Base-by-base conservation (phyloP, 2,888 invertebrate genomes). In the Bimastos eiseni region DNA sequence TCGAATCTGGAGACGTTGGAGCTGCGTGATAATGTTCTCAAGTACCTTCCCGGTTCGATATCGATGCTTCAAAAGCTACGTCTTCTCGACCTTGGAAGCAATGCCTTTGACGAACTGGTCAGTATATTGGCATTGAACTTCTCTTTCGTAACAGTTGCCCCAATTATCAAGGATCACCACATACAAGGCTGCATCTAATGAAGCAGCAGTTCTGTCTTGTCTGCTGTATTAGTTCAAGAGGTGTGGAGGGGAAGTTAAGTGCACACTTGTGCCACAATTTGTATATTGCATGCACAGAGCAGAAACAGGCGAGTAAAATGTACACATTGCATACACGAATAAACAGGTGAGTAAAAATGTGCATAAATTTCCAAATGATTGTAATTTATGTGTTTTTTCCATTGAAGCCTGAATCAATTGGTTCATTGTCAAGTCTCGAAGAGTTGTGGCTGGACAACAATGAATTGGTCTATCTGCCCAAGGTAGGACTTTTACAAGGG, bases 371-470 rank as follows among this genome's bases (percentile, higher is more conserved):
- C 0, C 3, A 83, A 5, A 83, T 33, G 8, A 83, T 90, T 86
- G 89, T 36, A 89, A 13, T 89, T 89, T 33, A 11, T 36, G n/a
- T n/a, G n/a, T n/a, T 90, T 36, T 21, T 38, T 90, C 5, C 55
- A 3, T 96, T 96, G 91, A 96, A 98, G 97, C 99, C 99, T 55
- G 96, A 97, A 92, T 97, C 98, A 94, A 97, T 99, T 94, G 99
- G 99, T 91, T 97, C 97, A 95, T 96, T 99, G 93, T 97, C 98
- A 90, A 97, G 97, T 83, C 96, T 99, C 90, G 97, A 98, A 95
- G 99, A 99, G 95, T 96, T 99, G 92, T 99, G 99, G 98, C 96
- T 99, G 94, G 99, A 99, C 96, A 98, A 98, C 95, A 99, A 99
- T 96, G 98, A 98, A 95, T 96, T 99, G 93, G 97, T 97, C 94